Percentiles rank a stretch among this genome's conserved stretches.
phyloP scores from a whole-genome alignment of 2,113 vertebrate species.

The Cololabis saira region DNA sequence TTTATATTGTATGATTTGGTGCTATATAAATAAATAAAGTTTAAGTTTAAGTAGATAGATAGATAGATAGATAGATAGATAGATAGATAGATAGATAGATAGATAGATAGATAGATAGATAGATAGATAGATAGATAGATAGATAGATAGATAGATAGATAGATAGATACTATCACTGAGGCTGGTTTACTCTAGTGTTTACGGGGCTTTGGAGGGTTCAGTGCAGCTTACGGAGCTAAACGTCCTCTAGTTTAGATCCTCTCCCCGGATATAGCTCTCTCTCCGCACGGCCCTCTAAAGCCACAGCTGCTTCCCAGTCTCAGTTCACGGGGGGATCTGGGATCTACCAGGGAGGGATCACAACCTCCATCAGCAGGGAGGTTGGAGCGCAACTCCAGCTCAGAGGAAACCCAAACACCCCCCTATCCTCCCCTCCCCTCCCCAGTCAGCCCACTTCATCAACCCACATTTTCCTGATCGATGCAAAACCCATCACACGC shows the following conservation, averaged over 20 bases:
- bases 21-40: too few relatives aligned
- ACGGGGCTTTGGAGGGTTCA: conserved; percentile 60
- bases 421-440: conserved; percentile 1
- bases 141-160: conserved; percentile 16
- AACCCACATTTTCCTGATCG: conserved; percentile 79
- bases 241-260: conserved; percentile 60
- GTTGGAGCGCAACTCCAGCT: conserved; percentile 45
- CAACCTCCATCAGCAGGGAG: conserved; percentile 49
- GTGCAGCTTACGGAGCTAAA: conserved; percentile 61
- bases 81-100: conserved; percentile 22
- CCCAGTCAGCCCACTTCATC: conserved; percentile 68
- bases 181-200: conserved; percentile 56
- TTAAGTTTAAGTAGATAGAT: too few relatives aligned
- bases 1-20: too few relatives aligned
- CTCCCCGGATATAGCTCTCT: conserved; percentile 42
- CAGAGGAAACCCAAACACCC: conserved; percentile 38
- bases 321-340: conserved; percentile 10
- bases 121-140: conserved; percentile 19
- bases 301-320: conserved; percentile 63
- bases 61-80: conserved; percentile 14
- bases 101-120: conserved; percentile 18
- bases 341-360: conserved; percentile 42
- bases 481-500: conserved; percentile 79
- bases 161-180: conserved; percentile 22
- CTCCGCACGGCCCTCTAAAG: conserved; percentile 55